Conservation (phyloP, 2,888 invertebrate species). For the Rhagonycha lutea region DNA sequence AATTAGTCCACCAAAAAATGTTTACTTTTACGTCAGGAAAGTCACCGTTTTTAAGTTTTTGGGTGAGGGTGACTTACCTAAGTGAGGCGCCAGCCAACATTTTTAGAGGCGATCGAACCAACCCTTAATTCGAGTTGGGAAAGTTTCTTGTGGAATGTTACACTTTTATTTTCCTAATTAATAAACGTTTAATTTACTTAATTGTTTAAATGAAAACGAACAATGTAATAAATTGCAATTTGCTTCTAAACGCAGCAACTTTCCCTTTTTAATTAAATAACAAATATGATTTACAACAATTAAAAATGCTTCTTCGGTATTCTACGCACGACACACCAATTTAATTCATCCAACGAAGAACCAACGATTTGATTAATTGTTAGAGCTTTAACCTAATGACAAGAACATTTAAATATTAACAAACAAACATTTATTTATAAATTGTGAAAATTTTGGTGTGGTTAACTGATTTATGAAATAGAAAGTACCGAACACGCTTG, state of each 20-base stretch:
- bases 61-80: neutral
- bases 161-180: neutral
- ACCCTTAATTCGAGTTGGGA: neutral
- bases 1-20: neutral
- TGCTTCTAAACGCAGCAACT: neutral
- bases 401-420: neutral
- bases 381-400: neutral
- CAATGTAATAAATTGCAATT: neutral
- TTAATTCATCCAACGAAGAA: neutral
- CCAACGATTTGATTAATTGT: neutral
- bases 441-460: neutral
- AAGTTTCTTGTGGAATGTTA: neutral
- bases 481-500: neutral
- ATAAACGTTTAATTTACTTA: neutral
- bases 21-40: neutral
- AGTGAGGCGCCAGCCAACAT: neutral
- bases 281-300: neutral
- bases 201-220: neutral
- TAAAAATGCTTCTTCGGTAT: neutral
- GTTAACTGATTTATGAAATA: neutral
- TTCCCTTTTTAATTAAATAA: neutral
- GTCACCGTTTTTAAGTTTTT: neutral
- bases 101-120: neutral
- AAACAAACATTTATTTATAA: neutral
- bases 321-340: neutral